Base-by-base conservation (phyloP, 2,113 vertebrate genomes). In the Oxyura jamaicensis region DNA sequence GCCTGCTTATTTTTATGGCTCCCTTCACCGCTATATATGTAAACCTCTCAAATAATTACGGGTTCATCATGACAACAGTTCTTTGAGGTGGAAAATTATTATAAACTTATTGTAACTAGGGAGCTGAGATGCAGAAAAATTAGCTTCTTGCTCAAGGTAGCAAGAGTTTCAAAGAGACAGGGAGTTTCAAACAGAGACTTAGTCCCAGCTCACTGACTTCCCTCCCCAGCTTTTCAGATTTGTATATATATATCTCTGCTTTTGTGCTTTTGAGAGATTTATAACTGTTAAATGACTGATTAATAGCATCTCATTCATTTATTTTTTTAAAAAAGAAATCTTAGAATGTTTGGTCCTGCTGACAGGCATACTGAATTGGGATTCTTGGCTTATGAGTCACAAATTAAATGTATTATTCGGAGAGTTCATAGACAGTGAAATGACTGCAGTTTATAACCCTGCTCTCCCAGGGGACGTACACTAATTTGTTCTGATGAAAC, bases 361-460 rank as follows among this genome's bases (percentile, higher is more conserved):
- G 79, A 93, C 66, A 91, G 67, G 53, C 52, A 63, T 36, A 35
- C 6, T 26, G 52, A 93, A 62, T 72, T 91, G 35, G 36, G 63
- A 90, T 93, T 95, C 79, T 86, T 95, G 44, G 48, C 79, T 33
- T 46, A 50, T 81, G 76, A 96, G 52, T 95, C 91, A 95, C 81
- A 86, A 83, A 83, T 90, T 94, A 25, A 90, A 93, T 94, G 82
- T 86, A 86, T 96, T 93, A 95, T 95, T 97, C 92, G 93, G 84
- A 95, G 44, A 62, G 85, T 92, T 85, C 74, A 53, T 58, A 95
- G 86, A 18, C 48, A 89, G 58, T 3, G 41, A 60, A 86, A 74
- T 7, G 72, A 88, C 56, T 86, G 68, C 39, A 77, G 85, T 83
- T 91, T 88, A 88, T 80, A 93, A 90, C 31, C 17, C 21, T 63